Evolutionary conservation across 1,140 invertebrate genomes (phyloP).

Genomic region (Apis laboriosa): DNA sequence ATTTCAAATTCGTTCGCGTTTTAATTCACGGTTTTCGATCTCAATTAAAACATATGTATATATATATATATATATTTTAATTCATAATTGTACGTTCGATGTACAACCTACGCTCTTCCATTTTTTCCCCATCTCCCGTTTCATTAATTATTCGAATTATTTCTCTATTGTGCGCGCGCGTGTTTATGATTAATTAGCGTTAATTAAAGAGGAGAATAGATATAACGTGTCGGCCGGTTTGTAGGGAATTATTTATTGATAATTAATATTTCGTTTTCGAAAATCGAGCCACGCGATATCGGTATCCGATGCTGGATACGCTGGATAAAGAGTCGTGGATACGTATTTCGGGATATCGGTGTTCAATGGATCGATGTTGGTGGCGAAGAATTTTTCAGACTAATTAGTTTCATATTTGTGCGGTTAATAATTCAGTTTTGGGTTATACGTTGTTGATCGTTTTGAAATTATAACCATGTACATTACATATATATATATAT

Average conservation of each 20-base stretch:
- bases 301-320: background rate
- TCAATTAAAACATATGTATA: background rate
- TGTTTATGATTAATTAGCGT: background rate
- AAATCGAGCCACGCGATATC: background rate
- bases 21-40: background rate
- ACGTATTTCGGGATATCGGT: background rate
- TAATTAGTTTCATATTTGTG: background rate
- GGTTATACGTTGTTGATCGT: background rate
- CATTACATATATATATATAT: too few species aligned
- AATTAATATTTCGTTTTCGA: slow-evolving; percentile 1
- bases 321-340: background rate
- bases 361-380: background rate
- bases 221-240: too few species aligned
- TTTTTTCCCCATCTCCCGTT: background rate
- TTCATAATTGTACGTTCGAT: background rate
- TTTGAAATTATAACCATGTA: background rate
- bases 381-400: background rate
- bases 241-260: background rate
- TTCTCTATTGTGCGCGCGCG: background rate
- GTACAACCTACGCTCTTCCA: too few species aligned
- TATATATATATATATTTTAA: background rate
- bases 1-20: background rate
- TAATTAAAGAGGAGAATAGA: background rate
- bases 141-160: background rate
- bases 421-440: background rate